Base-by-base conservation (phyloP, 2,888 invertebrate genomes). In the Thereva unica region DNA sequence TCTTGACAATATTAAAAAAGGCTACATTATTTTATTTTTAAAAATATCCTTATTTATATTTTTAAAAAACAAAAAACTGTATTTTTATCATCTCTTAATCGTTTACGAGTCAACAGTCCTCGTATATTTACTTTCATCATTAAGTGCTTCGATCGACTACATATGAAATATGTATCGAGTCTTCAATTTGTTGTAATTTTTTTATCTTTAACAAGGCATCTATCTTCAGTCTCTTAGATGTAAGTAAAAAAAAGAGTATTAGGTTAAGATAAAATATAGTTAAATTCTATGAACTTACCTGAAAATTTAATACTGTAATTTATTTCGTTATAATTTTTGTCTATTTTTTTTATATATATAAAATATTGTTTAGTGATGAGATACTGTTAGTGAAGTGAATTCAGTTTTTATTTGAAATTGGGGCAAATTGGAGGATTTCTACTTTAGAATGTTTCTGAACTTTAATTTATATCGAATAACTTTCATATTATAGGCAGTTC, bases 231-330 rank as follows among this genome's bases (percentile, higher is more conserved):
- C 40, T 23, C 4, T 10, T 53, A 53, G 40, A 10, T 53, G 6
- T 53, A 53, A 53, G 37, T 61, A 34, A 41, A 61, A 49, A 50
- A 49, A 8, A 50, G 4, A 61, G 61, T 61, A 49, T 38, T 50
- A 61, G 10, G n/a, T 37, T 61, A 61, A 50, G 23, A 12, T 45
- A 61, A 44, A 45, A 41, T 12, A 41, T 61, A 61, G 61, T 61
- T 61, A 61, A 61, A 61, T 61, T 61, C 50, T 61, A 50, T 61
- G 40, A 61, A 61, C 23, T 61, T 61, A 61, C 61, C 61, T 61
- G 61, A 61, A 61, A 23, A 23, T 23, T 23, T 23, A 23, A 23
- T 23, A 23, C 23, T 23, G 23, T 23, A 23, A 23, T 23, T 23
- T 23, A 23, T 23, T 23, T 23, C 23, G 23, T 23, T 23, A 23